Base-by-base conservation (phyloP, 2,113 vertebrate species). In the Poecilia latipinna region DNA sequence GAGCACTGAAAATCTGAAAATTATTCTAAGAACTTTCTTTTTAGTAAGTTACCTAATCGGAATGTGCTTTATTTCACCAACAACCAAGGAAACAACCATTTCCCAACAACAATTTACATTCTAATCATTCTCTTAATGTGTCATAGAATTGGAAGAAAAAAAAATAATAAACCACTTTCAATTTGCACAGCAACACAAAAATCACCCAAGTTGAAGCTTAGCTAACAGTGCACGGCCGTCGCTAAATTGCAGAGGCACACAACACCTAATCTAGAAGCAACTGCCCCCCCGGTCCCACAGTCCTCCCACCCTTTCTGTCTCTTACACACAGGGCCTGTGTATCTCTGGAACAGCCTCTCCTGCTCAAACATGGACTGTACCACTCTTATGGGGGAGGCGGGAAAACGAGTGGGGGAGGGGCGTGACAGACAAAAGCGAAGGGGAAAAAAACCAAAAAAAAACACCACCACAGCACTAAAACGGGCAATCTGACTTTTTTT, bases 311-410 rank as follows among this genome's bases (percentile, higher is more conserved):
- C 72, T 64, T 4, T 57, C 5, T 77, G 13, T 66, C 63, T 69
- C 32, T 71, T 61, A 54, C 32, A 33, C 71, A 72, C 65, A 37
- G 37, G 39, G 37, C 10, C 35, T 11, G 31, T 12, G n/a, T 17
- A 29, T 54, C 77, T 84, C 82, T 85, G 65, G 68, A 91, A 63
- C 78, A 79, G 70, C 60, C 68, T 84, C 79, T 79, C 65, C 68
- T 68, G 70, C 57, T 70, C 29, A 81, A 81, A 78, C 76, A 80
- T 62, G 89, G 88, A 80, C 82, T 65, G 70, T 82, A 91, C 89
- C 88, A 91, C 82, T 92, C 11, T 75, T 35, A 29, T 13, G 35
- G 4, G 42, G 57, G n/a, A 44, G 48, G 48, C 51, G 7, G 8
- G 8, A n/a, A 57, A 17, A n/a, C 8, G 8, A 7, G 65, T 89